phyloP scores from a whole-genome alignment of 2,888 invertebrate species.

The Pocota personata region DNA sequence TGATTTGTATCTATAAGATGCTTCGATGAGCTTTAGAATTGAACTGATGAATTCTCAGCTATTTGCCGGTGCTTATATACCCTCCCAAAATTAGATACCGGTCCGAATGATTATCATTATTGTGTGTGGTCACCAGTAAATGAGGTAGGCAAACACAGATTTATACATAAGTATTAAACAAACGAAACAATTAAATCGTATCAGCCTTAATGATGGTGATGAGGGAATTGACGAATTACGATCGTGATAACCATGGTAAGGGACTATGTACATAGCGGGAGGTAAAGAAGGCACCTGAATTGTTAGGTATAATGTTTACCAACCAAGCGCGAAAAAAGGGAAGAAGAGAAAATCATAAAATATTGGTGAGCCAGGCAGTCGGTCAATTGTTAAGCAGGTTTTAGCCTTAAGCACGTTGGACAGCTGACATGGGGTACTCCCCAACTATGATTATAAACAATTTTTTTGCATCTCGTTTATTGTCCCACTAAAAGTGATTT shows the following conservation, averaged over 20 bases:
- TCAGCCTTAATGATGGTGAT: neutral
- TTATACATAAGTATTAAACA: neutral
- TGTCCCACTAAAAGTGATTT: neutral
- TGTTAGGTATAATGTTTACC: neutral
- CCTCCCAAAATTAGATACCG: neutral
- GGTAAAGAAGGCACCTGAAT: neutral
- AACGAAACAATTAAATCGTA: constrained; percentile 15
- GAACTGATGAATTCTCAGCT: constrained; percentile 49
- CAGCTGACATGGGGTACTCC: neutral
- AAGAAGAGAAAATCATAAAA: neutral
- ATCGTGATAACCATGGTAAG: neutral
- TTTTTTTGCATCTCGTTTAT: constrained; percentile 7
- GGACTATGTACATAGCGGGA: neutral
- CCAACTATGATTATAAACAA: neutral
- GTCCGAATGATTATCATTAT: neutral
- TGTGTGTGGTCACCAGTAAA: neutral
- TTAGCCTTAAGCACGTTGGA: neutral
- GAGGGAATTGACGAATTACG: neutral
- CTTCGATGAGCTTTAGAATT: constrained; percentile 38
- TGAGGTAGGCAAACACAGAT: neutral
- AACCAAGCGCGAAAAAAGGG: neutral
- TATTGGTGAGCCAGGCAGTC: neutral
- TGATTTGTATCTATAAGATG: constrained; percentile 16
- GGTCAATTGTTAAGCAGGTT: neutral
- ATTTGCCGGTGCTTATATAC: constrained; percentile 29